These are phyloP conservation scores for Linnaemya tessellans DNA, from an alignment of 2,888 invertebrate species.

Conservation along the genomic window DNA sequence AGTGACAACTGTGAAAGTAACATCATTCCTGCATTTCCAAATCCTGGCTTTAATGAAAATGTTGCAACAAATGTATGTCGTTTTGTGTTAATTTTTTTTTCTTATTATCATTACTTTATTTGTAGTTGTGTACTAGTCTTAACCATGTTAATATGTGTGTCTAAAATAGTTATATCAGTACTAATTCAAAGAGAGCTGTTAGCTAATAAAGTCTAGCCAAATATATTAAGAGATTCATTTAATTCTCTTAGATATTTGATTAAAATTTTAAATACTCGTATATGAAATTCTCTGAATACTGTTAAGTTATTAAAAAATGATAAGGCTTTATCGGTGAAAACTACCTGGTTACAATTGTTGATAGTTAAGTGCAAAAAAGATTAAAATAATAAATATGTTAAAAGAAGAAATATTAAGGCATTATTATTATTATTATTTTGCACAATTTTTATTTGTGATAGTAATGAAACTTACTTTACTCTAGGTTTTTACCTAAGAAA, in stretches of 20 bases:
- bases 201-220: not conserved
- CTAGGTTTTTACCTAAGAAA: no score
- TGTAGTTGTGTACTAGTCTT: constrained; percentile 5
- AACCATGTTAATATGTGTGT: not conserved
- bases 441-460: no score
- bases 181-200: no score
- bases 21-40: constrained; percentile 46
- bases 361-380: no score
- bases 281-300: not conserved
- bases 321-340: no score
- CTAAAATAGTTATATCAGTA: not conserved
- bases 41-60: constrained; percentile 58
- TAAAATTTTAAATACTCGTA: not conserved
- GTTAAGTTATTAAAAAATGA: not conserved
- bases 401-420: no score
- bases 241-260: not conserved
- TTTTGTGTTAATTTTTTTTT: constrained; percentile 20
- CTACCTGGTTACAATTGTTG: no score
- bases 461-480: no score
- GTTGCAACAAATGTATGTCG: constrained; percentile 69
- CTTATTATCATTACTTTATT: not conserved
- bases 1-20: not conserved
- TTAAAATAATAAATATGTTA: no score
- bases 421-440: no score
- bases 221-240: not conserved